These are phyloP conservation scores for Drosophila malerkotliana DNA, from an alignment of 1,140 invertebrate genomes.

Conservation along the genomic window DNA sequence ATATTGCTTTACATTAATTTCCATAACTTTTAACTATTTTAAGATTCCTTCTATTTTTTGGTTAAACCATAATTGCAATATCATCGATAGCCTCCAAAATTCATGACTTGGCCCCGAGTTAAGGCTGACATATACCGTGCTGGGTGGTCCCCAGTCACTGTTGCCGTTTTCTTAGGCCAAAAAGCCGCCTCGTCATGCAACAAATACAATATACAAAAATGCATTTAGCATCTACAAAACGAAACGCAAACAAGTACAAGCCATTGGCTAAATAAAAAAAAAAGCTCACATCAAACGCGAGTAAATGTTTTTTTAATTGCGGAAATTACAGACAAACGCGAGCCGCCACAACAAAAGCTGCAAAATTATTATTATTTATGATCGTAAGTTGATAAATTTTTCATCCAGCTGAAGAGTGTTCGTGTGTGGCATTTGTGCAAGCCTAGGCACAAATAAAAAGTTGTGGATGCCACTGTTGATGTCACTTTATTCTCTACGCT, in stretches of 20 bases:
- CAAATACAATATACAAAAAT: slow-evolving; percentile 45
- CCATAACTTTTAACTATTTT: background rate
- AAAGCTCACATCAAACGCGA: slow-evolving; percentile 67
- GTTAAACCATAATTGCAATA: background rate
- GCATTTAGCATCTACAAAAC: slow-evolving; percentile 54
- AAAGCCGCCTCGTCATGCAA: slow-evolving; percentile 56
- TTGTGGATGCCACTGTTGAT: slow-evolving; percentile 19
- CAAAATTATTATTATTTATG: slow-evolving; percentile 82
- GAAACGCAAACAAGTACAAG: slow-evolving; percentile 40
- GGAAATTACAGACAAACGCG: slow-evolving; percentile 80
- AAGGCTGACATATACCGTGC: slow-evolving; percentile 17
- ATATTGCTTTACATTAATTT: no score
- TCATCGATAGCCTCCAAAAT: slow-evolving; percentile 27
- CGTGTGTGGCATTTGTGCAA: slow-evolving; percentile 76
- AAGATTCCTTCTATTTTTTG: background rate
- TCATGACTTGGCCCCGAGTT: slow-evolving; percentile 30
- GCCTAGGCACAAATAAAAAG: background rate
- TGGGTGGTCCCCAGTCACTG: slow-evolving; percentile 29
- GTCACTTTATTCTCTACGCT: slow-evolving; percentile 24
- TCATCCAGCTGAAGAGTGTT: slow-evolving; percentile 56
- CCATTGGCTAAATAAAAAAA: slow-evolving; percentile 24
- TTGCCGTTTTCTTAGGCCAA: slow-evolving; percentile 26
- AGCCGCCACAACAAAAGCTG: slow-evolving; percentile 68
- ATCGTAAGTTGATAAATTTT: slow-evolving; percentile 80
- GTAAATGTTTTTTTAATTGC: slow-evolving; percentile 84